Evolutionary conservation across 1,140 invertebrate species (phyloP), one percentile per base, ranked within the genome.

Genomic region (Calliopsis andreniformis): DNA sequence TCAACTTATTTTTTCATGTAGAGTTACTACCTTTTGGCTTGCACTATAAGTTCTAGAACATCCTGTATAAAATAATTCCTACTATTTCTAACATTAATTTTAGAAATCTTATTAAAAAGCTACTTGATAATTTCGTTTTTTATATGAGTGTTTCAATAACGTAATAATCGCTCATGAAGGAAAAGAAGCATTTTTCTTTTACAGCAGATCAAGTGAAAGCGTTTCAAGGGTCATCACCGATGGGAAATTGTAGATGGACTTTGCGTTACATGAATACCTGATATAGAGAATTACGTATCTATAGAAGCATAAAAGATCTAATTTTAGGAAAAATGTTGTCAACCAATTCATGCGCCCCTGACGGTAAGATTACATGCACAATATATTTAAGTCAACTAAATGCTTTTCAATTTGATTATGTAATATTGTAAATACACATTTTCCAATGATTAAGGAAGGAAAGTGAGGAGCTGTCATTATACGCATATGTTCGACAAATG

Each of bases 391-490:
- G n/a, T n/a, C n/a, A 69, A n/a, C 25, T 18, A 25, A 51, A 35
- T 23, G 20, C 30, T n/a, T 28, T 39, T 28, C n/a, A 1, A 23
- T 35, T 35, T 12, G 58, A 63, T 64, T 72, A 55, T 43, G 10
- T 20, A 20, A 6, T 8, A n/a, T 8, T 43, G 71, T 25, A 63
- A 75, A 56, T 58, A n/a, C n/a, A n/a, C n/a, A 43, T 30, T 75
- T 67, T 67, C 71, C 62, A 72, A 18, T 14, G 14, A 67, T 45
- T 51, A 56, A 51, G 71, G 67, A 75, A 63, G 63, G 62, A 75
- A 75, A 75, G 62, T 42, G 53, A 55, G 62, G 62, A 56, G 67
- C 45, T 35, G 14, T 25, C 16, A 8, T 64, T 73, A 16, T 7
- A 20, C 3, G 5, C 2, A 4, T 35, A 32, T 12, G 20, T 23